Evolutionary conservation across 1,140 invertebrate genomes (phyloP), one percentile per base, ranked within the genome.

Genomic region (Scaptodrosophila lebanonensis): DNA sequence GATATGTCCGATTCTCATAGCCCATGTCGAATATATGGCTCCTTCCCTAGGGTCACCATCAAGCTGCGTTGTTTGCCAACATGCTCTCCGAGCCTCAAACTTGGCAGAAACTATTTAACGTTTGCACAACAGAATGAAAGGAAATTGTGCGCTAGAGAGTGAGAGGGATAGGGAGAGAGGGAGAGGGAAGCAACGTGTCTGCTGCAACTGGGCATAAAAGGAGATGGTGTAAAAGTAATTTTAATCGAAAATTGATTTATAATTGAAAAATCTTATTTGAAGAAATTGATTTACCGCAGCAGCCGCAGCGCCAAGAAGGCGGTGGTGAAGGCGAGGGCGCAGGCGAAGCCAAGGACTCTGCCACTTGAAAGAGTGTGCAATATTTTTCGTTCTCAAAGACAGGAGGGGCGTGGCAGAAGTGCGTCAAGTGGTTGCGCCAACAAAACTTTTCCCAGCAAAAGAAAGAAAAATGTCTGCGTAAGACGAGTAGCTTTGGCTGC

Each of bases 191-290:
- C n/a, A n/a, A n/a, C n/a, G n/a, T n/a, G n/a, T n/a, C n/a, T n/a
- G n/a, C n/a, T n/a, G n/a, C n/a, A n/a, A n/a, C n/a, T 25, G 22
- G 25, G 44, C 61, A 58, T 65, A 22, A 77, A 77, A 71, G 64
- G 66, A 79, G 65, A 60, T 68, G 82, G 75, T 65, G 73, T 79
- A 73, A 79, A 79, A 79, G 73, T 66, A 79, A 85, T 85, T 83
- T 85, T 84, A 85, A 84, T 85, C 76, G 83, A 85, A 85, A 85
- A 84, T 85, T 84, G 82, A 85, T 85, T 85, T 85, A 85, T 85
- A 85, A 85, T 85, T 85, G 83, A 84, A 85, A 85, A 82, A 82
- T 82, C 75, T 85, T 69, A 79, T 79, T 84, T 77, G 67, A 63
- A 85, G 76, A 83, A 85, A 85, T 85, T 85, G 83, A 84, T 85